phyloP scores from a whole-genome alignment of 2,888 invertebrate species.

The Drosophila nr. perissopoda region DNA sequence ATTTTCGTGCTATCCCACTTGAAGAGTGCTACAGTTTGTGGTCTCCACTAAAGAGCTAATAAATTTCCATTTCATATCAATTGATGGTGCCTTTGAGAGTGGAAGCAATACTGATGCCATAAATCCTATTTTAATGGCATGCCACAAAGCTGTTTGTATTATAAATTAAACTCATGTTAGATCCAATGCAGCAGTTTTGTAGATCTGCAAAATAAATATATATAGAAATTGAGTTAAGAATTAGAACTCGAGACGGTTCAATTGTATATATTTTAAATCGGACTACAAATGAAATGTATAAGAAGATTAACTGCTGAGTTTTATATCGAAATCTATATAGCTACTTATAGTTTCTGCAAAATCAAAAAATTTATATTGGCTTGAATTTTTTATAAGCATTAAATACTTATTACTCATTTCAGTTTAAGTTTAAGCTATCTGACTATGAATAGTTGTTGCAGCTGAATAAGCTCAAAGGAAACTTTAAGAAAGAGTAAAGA shows the following conservation, averaged over 20 bases:
- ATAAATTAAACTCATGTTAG: slow-evolving; percentile 7
- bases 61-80: slow-evolving; percentile 61
- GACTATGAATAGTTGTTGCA: not conserved
- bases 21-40: slow-evolving; percentile 18
- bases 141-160: slow-evolving; percentile 16
- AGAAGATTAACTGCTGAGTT: not conserved
- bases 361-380: not conserved
- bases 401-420: not conserved
- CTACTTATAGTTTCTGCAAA: not conserved
- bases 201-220: not conserved
- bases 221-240: not conserved
- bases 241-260: not conserved
- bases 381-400: not conserved
- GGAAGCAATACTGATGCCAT: slow-evolving; percentile 30
- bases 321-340: no score
- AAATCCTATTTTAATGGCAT: slow-evolving; percentile 53
- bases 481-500: slow-evolving; percentile 27
- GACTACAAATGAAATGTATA: not conserved
- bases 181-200: not conserved
- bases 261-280: not conserved
- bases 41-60: slow-evolving; percentile 52
- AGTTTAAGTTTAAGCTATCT: not conserved
- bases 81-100: slow-evolving; percentile 36
- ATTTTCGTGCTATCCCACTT: not conserved
- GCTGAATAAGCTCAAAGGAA: slow-evolving; percentile 37